Conservation (phyloP, 2,797 vertebrate genomes). For the Bradypodion ventrale region DNA sequence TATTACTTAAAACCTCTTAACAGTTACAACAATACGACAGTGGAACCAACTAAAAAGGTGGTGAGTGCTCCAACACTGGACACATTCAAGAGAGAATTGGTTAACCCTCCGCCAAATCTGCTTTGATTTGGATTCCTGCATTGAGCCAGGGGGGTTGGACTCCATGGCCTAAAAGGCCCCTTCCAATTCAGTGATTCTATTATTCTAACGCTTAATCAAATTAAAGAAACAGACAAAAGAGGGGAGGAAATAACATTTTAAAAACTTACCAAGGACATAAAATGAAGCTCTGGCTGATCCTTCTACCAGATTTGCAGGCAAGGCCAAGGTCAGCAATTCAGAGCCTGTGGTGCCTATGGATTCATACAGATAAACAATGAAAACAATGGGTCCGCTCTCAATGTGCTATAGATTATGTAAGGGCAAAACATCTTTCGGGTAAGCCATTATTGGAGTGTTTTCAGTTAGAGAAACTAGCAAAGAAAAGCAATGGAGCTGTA, state of each 20-base stretch:
- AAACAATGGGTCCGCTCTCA: background rate
- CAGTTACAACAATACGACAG: no score
- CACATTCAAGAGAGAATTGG: no score
- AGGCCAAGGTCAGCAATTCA: constrained; percentile 53
- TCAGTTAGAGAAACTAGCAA: constrained; percentile 1
- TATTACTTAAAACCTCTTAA: no score
- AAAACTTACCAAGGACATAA: constrained; percentile 72
- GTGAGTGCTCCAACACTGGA: no score
- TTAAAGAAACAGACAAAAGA: background rate
- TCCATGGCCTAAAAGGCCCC: no score
- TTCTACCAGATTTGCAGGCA: constrained; percentile 64
- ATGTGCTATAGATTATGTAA: background rate
- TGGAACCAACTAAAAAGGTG: no score
- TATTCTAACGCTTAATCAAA: background rate
- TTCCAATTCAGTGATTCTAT: no score
- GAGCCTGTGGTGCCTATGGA: constrained; percentile 53
- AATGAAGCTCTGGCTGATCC: constrained; percentile 71
- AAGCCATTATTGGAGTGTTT: background rate
- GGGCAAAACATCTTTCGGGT: background rate
- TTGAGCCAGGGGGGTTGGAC: no score
- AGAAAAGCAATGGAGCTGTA: background rate
- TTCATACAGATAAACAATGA: constrained; percentile 21
- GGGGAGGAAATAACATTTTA: background rate
- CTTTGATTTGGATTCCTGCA: no score
- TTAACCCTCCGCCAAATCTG: no score